These are phyloP conservation scores for Strongylocentrotus purpuratus DNA, from an alignment of 35 echinoderm and acorn worm species.

Conservation along the genomic window DNA sequence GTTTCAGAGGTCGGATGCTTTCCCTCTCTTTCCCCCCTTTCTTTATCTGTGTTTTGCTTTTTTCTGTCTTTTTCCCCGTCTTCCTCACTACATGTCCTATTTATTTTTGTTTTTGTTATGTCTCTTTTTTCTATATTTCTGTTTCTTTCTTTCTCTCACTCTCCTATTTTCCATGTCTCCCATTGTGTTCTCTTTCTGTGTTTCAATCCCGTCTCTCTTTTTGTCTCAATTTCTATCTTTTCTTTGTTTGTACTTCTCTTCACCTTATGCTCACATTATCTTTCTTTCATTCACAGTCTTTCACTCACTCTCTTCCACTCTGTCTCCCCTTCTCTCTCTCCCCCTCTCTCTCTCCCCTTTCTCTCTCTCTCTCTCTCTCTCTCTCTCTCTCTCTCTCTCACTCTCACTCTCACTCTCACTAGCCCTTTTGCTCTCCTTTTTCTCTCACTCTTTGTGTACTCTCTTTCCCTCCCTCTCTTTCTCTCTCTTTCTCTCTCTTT, in stretches of 20 bases:
- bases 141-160: too few relatives aligned
- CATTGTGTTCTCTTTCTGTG: too few relatives aligned
- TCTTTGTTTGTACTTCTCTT: too few relatives aligned
- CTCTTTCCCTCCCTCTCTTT: neutral
- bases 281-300: too few relatives aligned
- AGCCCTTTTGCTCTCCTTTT: neutral
- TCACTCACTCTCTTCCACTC: neutral
- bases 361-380: neutral
- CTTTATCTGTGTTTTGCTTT: neutral
- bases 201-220: too few relatives aligned
- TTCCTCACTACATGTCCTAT: too few relatives aligned
- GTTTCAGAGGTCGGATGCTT: neutral
- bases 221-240: too few relatives aligned
- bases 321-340: neutral
- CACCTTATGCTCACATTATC: too few relatives aligned
- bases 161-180: too few relatives aligned
- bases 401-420: neutral
- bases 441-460: neutral
- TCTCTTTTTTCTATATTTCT: too few relatives aligned
- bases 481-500: neutral
- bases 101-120: too few relatives aligned
- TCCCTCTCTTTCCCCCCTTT: neutral
- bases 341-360: neutral
- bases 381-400: neutral
- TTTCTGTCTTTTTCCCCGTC: too few relatives aligned